Base-by-base conservation (phyloP, 2,888 invertebrate genomes). In the Drosophila kokeensis region DNA sequence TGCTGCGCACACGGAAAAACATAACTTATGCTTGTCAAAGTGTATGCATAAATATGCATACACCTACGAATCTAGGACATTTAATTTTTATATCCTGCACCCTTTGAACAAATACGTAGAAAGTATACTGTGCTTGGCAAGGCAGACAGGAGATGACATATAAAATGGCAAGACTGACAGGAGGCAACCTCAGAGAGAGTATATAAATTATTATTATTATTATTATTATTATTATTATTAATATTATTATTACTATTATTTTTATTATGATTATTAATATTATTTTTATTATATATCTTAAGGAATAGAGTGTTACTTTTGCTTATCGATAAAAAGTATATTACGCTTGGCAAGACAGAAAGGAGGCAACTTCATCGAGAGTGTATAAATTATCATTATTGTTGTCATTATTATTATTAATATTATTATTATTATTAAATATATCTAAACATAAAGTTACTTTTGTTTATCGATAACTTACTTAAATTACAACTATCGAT, bases 1-100 rank as follows among this genome's bases (percentile, higher is more conserved):
- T 82, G 80, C 49, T 49, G 40, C 29, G 52, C 42, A 34, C 52
- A 18, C 52, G 40, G 3, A 32, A 32, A 32, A 40, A 52, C 13
- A 40, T 54, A 64, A 69, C 53, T 45, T 36, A 55, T 71, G 54
- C 45, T 38, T 54, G 54, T 40, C 32, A 58, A 42, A 42, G 15
- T 30, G 6, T 32, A 7, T 24, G 38, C 30, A 61, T n/a, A 18
- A 24, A 52, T 32, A 4, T 30, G 30, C 24, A 29, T 18, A 4
- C 8, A 32, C 2, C 11, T 4, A n/a, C 6, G 27, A 3, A 8
- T 24, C 4, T 10, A 36, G 36, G 18, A 11, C 18, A 55, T 38
- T 27, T 55, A 29, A 38, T 29, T 55, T 55, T 55, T 29, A n/a
- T 15, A 29, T n/a, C 55, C 6, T 24, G 3, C 34, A 18, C 2